These are phyloP conservation scores for Gymnocypris eckloni DNA, from an alignment of 2,797 vertebrate species.

Conservation along the genomic window DNA sequence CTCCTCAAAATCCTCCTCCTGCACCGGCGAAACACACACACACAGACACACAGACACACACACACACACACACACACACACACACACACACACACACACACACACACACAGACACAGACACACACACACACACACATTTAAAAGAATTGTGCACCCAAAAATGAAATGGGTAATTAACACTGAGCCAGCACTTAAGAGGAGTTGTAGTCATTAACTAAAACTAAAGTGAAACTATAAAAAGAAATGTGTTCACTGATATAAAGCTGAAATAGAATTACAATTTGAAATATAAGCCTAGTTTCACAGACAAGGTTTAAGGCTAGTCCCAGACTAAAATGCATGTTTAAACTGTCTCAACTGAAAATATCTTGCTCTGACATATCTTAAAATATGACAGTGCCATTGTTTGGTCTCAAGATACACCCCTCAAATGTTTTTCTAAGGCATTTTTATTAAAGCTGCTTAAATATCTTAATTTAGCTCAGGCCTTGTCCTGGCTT, in stretches of 20 bases:
- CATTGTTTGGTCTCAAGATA: background rate
- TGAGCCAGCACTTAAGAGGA: background rate
- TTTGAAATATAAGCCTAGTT: background rate
- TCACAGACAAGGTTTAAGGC: background rate
- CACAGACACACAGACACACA: background rate
- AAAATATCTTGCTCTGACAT: background rate
- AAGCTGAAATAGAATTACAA: background rate
- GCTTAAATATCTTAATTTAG: no score
- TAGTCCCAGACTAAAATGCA: background rate
- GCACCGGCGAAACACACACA: conserved; percentile 56
- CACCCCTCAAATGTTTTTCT: no score
- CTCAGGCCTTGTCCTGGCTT: background rate
- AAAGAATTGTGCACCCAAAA: background rate
- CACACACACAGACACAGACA: background rate
- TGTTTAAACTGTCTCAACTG: background rate
- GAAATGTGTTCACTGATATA: background rate
- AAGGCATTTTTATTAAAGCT: background rate
- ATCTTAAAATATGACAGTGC: background rate
- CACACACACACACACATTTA: background rate
- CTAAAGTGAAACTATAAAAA: background rate
- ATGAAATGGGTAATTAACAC: background rate
- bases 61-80: background rate
- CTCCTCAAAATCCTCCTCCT: conserved; percentile 97
- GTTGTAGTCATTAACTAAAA: no score
- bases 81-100: background rate